Evolutionary conservation across 2,888 invertebrate species (phyloP).

Genomic region (Hypena proboscidalis): DNA sequence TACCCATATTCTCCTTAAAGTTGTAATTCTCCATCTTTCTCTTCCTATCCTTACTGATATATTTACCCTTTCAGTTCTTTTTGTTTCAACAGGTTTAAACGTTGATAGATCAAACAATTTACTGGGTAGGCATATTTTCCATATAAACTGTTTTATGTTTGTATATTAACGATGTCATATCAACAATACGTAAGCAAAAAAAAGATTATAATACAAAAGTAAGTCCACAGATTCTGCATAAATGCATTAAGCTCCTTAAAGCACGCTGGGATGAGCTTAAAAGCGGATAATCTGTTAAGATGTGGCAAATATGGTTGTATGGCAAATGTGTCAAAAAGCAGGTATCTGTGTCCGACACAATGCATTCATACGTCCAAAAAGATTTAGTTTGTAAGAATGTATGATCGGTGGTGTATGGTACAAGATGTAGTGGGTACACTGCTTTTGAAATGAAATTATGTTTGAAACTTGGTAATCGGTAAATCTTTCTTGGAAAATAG

Average conservation of each 20-base stretch:
- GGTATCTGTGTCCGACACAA: conserved; percentile 43
- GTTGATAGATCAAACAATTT: too few relatives aligned
- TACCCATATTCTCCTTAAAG: too few relatives aligned
- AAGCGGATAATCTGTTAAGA: conserved; percentile 44
- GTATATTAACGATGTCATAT: too few relatives aligned
- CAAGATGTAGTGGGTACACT: background rate
- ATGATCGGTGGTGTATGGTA: background rate
- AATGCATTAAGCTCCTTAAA: conserved; percentile 37
- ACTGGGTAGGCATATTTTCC: too few relatives aligned
- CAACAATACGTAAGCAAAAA: too few relatives aligned
- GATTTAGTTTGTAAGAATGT: background rate
- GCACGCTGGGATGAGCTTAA: conserved; percentile 32
- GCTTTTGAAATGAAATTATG: background rate
- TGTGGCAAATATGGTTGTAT: conserved; percentile 49
- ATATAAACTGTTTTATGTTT: too few relatives aligned
- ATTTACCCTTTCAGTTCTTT: too few relatives aligned
- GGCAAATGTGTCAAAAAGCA: conserved; percentile 50
- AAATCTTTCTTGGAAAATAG: too few relatives aligned
- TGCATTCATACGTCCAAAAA: conserved; percentile 12
- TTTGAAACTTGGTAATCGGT: too few relatives aligned
- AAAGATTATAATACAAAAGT: conserved; percentile 18
- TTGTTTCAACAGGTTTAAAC: too few relatives aligned
- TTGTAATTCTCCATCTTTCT: too few relatives aligned
- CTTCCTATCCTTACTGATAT: too few relatives aligned
- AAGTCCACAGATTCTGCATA: conserved; percentile 16